Evolutionary conservation across 2,113 vertebrate species (phyloP), one percentile per base, ranked within the genome.

Genomic region (Charina bottae): DNA sequence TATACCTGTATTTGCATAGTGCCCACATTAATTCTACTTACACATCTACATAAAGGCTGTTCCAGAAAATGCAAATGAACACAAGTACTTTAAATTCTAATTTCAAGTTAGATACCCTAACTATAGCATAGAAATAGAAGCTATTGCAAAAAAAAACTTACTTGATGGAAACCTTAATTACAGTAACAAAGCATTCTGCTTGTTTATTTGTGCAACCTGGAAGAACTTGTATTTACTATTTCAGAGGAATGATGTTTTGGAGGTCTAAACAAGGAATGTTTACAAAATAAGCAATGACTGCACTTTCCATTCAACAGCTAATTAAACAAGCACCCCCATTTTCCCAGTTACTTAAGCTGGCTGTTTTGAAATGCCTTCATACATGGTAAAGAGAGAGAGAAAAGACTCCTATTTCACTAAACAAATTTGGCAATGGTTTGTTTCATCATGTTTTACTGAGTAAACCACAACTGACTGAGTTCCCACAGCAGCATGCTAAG

Each of bases 101-200:
- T 58, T 7, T 90, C 24, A 46, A 60, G 1, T 64, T 46, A 42
- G 21, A 26, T 86, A 59, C 37, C 55, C 15, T 59, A 54, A 88
- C 19, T 19, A 37, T 19, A 59, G 26, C 17, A 58, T 55, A 49
- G 59, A 91, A 91, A 88, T 46, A 59, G 64, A 83, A 83, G 54
- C 5, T 11, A 46, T 88, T 83, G 42, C 15, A 49, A 83, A 88
- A 88, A 6, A 28, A 91, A 86, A 58, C 12, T 8, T 37, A 21
- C n/a, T 37, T 91, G n/a, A 59, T n/a, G 6, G 56, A 62, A 90
- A 54, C 58, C 28, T 42, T 72, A 87, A 88, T 87, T 91, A 78
- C 9, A 78, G 33, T 72, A 83, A 78, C 23, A 86, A 64, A 91
- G 2, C 13, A 37, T 19, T 42, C 23, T 68, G 72, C 78, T 60